Conservation (phyloP, 2,797 vertebrate species). For the Sebastes goodei region DNA sequence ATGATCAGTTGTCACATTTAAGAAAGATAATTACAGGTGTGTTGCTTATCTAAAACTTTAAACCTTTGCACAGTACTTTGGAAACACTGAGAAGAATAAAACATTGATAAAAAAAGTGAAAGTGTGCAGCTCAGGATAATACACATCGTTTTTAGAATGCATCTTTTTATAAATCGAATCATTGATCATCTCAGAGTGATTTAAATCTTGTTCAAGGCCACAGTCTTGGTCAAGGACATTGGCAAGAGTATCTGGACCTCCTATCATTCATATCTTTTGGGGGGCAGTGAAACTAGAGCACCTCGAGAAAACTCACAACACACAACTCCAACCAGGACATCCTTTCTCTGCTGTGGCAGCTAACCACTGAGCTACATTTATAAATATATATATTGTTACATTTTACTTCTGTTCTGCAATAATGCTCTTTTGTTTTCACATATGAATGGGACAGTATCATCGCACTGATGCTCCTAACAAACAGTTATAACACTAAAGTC, state of each 20-base stretch:
- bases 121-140: neutral
- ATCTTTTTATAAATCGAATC: neutral
- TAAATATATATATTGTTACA: neutral
- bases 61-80: neutral
- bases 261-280: neutral
- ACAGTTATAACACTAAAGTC: neutral
- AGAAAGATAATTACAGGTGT: neutral
- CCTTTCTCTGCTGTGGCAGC: neutral
- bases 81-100: neutral
- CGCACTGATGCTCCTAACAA: neutral
- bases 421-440: neutral
- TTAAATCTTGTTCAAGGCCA: neutral
- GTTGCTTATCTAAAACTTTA: neutral
- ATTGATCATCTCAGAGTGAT: conserved; percentile 1
- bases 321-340: neutral
- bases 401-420: neutral
- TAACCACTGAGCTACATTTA: neutral
- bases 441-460: neutral
- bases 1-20: neutral
- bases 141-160: neutral
- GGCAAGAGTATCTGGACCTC: neutral
- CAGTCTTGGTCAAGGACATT: neutral
- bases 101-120: neutral
- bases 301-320: neutral
- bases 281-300: conserved; percentile 1